Conservation (phyloP, 1,140 invertebrate species). For the Zelostemma sp. region DNA sequence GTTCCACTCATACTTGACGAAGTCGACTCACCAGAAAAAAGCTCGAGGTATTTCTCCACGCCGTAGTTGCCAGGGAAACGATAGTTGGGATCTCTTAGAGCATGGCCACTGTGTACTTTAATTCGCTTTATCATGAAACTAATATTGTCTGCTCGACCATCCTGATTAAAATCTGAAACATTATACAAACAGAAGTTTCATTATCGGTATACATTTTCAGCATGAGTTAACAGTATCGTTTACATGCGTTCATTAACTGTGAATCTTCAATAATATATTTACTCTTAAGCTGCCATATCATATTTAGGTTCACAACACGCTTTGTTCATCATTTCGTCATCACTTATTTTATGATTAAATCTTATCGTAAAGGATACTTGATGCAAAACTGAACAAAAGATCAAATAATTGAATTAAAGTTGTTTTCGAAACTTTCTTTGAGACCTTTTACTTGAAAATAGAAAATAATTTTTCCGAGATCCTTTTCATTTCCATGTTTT, state of each 20-base stretch:
- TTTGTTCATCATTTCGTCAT: too few species aligned
- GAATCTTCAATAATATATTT: background rate
- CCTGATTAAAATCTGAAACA: conserved; percentile 91
- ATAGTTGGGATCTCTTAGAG: conserved; percentile 85
- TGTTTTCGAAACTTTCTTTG: too few species aligned
- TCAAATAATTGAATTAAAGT: too few species aligned
- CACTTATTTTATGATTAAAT: too few species aligned
- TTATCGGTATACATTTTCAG: conserved; percentile 18
- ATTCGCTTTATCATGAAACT: conserved; percentile 97
- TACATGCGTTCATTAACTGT: background rate
- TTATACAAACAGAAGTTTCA: conserved; percentile 39
- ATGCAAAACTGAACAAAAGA: too few species aligned
- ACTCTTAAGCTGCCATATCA: too few species aligned
- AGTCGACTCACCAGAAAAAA: conserved; percentile 85
- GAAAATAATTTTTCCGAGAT: too few species aligned
- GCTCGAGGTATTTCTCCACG: conserved; percentile 93
- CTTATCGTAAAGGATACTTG: too few species aligned
- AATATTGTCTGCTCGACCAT: conserved; percentile 91
- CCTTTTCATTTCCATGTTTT: too few species aligned
- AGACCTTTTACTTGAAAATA: too few species aligned
- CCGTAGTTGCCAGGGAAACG: conserved; percentile 93
- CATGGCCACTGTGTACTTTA: conserved; percentile 90
- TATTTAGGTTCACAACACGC: too few species aligned
- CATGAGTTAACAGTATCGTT: too few species aligned
- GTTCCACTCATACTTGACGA: conserved; percentile 9